Evolutionary conservation across 2,797 vertebrate species (phyloP).

Genomic region (Nasua narica): DNA sequence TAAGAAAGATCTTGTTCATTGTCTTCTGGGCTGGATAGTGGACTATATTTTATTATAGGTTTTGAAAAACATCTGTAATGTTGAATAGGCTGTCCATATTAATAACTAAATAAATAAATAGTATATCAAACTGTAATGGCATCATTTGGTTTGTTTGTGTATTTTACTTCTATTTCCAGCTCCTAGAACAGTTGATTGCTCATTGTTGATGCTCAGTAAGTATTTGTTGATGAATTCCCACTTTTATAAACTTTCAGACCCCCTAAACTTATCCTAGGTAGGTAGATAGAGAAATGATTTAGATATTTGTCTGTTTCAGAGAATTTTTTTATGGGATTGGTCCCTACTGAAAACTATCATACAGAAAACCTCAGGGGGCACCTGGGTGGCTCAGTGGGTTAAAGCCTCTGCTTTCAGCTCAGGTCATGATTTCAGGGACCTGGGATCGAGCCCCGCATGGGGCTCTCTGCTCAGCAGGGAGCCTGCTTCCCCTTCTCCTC

Average conservation of each 20-base stretch:
- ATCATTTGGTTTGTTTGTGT: slow-evolving; percentile 37
- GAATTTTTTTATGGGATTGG: not conserved
- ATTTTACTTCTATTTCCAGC: not conserved
- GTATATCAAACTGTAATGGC: slow-evolving; percentile 47
- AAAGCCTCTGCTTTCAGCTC: no score
- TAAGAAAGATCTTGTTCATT: slow-evolving; percentile 42
- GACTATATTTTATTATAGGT: slow-evolving; percentile 57
- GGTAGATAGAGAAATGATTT: not conserved
- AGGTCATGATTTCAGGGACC: no score
- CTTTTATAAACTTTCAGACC: not conserved
- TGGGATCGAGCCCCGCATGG: no score
- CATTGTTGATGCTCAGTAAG: not conserved
- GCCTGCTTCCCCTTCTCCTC: no score
- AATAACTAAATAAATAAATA: slow-evolving; percentile 71
- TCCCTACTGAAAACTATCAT: not conserved
- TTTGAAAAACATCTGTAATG: slow-evolving; percentile 65
- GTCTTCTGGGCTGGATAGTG: slow-evolving; percentile 46
- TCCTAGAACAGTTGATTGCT: not conserved
- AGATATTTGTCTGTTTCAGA: not conserved
- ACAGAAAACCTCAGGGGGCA: no score
- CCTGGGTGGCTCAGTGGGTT: no score
- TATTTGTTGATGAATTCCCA: not conserved
- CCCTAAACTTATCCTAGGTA: not conserved
- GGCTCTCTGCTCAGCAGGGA: no score
- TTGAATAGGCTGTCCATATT: slow-evolving; percentile 63